A percentile compares a stretch with the other conserved stretches of the same genome.
phyloP scores from a whole-genome alignment of 2,113 vertebrate genomes.

The Ascaphus truei region DNA sequence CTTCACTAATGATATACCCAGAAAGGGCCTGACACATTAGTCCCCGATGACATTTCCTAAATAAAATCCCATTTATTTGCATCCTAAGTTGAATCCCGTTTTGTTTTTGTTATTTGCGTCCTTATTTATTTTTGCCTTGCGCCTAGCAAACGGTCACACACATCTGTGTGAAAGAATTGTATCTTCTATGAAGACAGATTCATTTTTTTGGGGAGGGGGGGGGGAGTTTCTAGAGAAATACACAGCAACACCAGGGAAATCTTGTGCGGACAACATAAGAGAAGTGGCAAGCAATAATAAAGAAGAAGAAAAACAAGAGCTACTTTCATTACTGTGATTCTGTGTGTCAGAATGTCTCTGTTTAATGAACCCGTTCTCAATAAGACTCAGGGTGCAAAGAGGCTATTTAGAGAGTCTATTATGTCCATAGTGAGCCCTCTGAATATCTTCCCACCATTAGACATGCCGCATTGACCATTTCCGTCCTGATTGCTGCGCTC shows the following conservation, averaged over 20 bases:
- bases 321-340: constrained; percentile 81
- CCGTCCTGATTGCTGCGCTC: constrained; percentile 79
- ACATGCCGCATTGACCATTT: constrained; percentile 82
- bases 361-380: constrained; percentile 83
- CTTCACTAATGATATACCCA: no score
- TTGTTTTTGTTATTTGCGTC: not conserved
- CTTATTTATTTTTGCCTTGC: constrained; percentile 70
- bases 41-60: not conserved
- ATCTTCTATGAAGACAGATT: constrained; percentile 78
- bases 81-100: not conserved
- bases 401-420: constrained; percentile 82
- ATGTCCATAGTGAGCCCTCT: constrained; percentile 77
- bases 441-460: constrained; percentile 82
- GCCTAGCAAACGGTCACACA: constrained; percentile 54
- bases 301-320: constrained; percentile 63
- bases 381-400: constrained; percentile 79
- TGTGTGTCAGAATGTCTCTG: constrained; percentile 79
- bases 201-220: constrained; percentile 48
- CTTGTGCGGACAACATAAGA: constrained; percentile 74
- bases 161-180: constrained; percentile 69
- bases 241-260: constrained; percentile 80
- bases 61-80: not conserved
- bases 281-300: constrained; percentile 80
- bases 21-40: not conserved
- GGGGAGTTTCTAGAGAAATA: constrained; percentile 76